Conservation (phyloP, 2,113 vertebrate species). For the Hoplias malabaricus region DNA sequence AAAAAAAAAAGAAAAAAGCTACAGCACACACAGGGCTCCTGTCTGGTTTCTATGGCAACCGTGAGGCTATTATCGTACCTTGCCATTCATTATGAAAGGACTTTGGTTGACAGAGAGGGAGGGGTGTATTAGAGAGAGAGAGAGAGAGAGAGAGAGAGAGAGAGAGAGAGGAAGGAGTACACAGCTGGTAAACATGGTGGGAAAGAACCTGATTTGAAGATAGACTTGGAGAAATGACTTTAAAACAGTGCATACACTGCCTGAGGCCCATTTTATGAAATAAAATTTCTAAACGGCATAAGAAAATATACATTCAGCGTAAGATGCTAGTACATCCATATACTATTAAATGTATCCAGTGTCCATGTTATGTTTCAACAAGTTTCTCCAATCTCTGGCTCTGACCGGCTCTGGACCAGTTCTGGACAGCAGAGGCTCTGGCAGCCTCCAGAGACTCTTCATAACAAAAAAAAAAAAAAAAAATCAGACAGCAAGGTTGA, state of each 20-base stretch:
- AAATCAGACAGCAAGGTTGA: neutral
- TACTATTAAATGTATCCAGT: neutral
- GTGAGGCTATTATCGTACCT: conserved; percentile 95
- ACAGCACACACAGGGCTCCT: conserved; percentile 84
- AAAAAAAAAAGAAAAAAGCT: conserved; percentile 66
- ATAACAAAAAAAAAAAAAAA: neutral
- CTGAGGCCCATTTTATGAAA: no score
- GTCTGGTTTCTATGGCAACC: conserved; percentile 96
- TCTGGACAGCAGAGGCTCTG: neutral
- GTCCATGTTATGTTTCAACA: conserved; percentile 16
- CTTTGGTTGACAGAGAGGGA: conserved; percentile 86
- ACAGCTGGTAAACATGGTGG: conserved; percentile 29
- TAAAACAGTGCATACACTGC: neutral
- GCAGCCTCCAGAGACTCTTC: conserved; percentile 10
- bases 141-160: conserved; percentile 2
- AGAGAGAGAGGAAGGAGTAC: conserved; percentile 26
- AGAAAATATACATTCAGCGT: neutral
- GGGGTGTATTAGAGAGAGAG: conserved; percentile 33
- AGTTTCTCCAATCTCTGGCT: neutral
- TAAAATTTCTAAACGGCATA: no score
- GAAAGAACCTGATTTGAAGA: conserved; percentile 19
- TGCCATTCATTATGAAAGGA: conserved; percentile 99
- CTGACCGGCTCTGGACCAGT: no score
- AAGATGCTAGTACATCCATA: neutral
- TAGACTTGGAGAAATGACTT: conserved; percentile 20